Evolutionary conservation across 2,888 invertebrate species (phyloP).

Genomic region (Perizoma affinitatum): DNA sequence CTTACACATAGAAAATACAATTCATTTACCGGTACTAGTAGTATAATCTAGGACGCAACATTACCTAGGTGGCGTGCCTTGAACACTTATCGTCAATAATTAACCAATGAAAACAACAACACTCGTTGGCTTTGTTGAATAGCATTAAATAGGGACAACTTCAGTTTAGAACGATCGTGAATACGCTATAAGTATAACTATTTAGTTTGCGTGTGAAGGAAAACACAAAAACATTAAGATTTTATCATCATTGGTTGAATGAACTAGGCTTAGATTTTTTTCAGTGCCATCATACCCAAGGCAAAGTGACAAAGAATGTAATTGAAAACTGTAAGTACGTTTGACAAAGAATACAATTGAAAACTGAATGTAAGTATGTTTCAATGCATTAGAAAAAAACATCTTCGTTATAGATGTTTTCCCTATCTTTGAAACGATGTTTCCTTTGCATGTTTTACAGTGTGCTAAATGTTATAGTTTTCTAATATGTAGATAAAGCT

Average conservation of each 20-base stretch:
- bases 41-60: conserved; percentile 33
- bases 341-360: too few relatives aligned
- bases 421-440: too few relatives aligned
- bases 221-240: too few relatives aligned
- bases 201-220: conserved; percentile 18
- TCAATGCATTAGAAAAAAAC: too few relatives aligned
- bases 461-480: conserved; percentile 9
- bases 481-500: conserved; percentile 21
- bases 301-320: too few relatives aligned
- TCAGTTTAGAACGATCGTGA: conserved; percentile 16
- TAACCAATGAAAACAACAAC: conserved; percentile 35
- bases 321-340: too few relatives aligned
- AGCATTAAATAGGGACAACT: conserved; percentile 22
- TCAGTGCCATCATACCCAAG: too few relatives aligned
- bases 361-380: too few relatives aligned
- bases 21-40: conserved; percentile 16
- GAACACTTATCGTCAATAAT: conserved; percentile 30
- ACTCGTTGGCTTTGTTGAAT: conserved; percentile 30
- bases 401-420: too few relatives aligned
- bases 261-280: conserved; percentile 6
- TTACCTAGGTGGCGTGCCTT: conserved; percentile 35
- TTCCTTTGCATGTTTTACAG: too few relatives aligned
- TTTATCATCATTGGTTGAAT: too few relatives aligned
- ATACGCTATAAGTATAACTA: conserved; percentile 5
- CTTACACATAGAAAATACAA: neutral